These are phyloP conservation scores for Leptura quadrifasciata DNA, from an alignment of 2,888 invertebrate species.

Conservation along the genomic window DNA sequence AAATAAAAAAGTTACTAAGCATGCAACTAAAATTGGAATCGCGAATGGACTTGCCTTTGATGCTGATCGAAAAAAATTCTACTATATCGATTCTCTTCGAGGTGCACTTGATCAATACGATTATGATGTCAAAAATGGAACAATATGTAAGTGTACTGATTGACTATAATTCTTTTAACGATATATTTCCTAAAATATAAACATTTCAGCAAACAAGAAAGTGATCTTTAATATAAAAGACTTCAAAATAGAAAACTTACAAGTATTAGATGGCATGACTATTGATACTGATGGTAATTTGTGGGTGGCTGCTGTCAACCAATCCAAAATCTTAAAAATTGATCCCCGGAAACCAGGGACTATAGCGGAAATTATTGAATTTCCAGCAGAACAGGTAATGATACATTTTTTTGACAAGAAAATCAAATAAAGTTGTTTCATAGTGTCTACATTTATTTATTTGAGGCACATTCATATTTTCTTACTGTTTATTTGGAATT, in stretches of 20 bases:
- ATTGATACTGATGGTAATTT: conserved; percentile 86
- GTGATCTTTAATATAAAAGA: not conserved
- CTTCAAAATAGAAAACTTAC: no score
- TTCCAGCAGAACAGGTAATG: conserved; percentile 80
- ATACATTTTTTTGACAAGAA: no score
- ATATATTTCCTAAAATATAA: not conserved
- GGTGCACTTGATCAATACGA: conserved; percentile 80
- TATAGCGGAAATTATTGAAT: conserved; percentile 77
- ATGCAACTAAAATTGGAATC: conserved; percentile 59
- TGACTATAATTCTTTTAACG: no score
- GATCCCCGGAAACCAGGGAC: conserved; percentile 75
- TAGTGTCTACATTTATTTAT: no score
- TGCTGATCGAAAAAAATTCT: conserved; percentile 80
- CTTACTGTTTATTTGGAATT: no score
- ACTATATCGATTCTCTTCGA: conserved; percentile 84
- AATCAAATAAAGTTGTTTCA: no score
- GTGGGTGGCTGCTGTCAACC: conserved; percentile 86
- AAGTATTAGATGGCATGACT: conserved; percentile 82
- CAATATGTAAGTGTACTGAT: conserved; percentile 71
- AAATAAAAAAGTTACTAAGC: conserved; percentile 56
- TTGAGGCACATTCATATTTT: no score
- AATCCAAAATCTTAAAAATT: conserved; percentile 77
- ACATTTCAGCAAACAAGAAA: conserved; percentile 7
- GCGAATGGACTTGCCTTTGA: conserved; percentile 86
- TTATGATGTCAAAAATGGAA: conserved; percentile 77